Evolutionary conservation across 2,888 invertebrate genomes (phyloP), one percentile per base, ranked within the genome.

Genomic region (Monoplex corrugatus): DNA sequence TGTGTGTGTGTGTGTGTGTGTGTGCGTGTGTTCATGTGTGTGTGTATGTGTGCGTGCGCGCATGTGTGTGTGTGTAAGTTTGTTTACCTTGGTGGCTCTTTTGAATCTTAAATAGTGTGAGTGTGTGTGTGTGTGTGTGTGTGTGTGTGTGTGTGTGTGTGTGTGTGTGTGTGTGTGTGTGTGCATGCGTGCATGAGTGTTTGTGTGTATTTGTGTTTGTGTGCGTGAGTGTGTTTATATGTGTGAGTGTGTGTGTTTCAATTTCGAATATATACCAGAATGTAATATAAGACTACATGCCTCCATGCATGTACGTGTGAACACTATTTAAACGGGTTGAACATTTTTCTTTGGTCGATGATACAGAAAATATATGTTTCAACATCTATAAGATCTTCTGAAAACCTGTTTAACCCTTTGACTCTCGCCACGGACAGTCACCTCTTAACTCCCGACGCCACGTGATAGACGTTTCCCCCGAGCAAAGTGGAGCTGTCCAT

Each of bases 21-120:
- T 80, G 83, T 32, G 83, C 45, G 83, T 45, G 45, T 83, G 83
- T 45, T 23, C 28, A 50, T 83, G 83, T 50, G 83, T 83, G 83
- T 50, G 80, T 43, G 80, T 28, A n/a, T 82, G 80, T 43, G 80
- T 44, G 80, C 28, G 80, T 80, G 80, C 10, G 80, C 28, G 43
- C 23, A 38, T 44, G 28, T 80, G 43, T 43, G 80, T 44, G 80
- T n/a, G 80, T 43, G 43, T 5, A 28, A 43, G 75, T 35, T 32
- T 38, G 75, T 35, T 44, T 82, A 45, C n/a, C 45, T 82, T 44
- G 0, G 45, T 3, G 82, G n/a, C n/a, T n/a, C n/a, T n/a, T n/a
- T n/a, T n/a, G n/a, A n/a, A n/a, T n/a, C n/a, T n/a, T n/a, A n/a
- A n/a, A n/a, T n/a, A 28, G 80, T 80, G 80, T 28, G 80, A 28